Evolutionary conservation across 1,140 invertebrate species (phyloP).

Genomic region (Apocrypta bakeri): DNA sequence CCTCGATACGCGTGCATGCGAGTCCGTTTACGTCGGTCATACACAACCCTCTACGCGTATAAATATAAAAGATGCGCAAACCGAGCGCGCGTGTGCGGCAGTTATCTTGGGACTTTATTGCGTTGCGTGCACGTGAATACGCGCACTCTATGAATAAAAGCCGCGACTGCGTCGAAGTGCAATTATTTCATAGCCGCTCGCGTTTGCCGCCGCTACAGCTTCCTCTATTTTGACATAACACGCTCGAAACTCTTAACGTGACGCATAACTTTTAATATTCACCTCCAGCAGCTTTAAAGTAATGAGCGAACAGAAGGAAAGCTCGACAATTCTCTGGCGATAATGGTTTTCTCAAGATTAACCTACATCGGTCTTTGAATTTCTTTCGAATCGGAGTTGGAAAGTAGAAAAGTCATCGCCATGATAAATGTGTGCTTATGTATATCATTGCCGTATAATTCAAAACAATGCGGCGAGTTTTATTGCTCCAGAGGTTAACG

Average conservation of each 20-base stretch:
- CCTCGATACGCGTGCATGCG: too few relatives aligned
- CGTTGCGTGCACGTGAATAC: conserved; percentile 11
- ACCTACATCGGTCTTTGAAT: too few relatives aligned
- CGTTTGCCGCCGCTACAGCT: background rate
- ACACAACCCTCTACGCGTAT: background rate
- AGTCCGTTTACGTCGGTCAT: background rate
- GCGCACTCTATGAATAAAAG: background rate
- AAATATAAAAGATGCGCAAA: background rate
- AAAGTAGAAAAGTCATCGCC: too few relatives aligned
- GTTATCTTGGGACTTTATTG: conserved; percentile 23
- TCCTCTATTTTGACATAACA: background rate
- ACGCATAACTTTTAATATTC: conserved; percentile 8
- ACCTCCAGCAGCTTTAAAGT: background rate
- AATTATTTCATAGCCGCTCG: conserved; percentile 16
- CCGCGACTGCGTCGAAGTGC: conserved; percentile 2
- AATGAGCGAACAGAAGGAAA: too few relatives aligned
- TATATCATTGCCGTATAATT: too few relatives aligned
- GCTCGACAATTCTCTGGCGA: background rate
- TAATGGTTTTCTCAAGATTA: background rate
- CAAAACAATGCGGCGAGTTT: too few relatives aligned
- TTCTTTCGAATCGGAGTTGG: too few relatives aligned
- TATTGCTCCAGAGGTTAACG: too few relatives aligned
- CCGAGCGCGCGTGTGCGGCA: background rate
- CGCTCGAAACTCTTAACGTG: background rate
- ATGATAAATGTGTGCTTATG: too few relatives aligned